A percentile compares a stretch with the other conserved stretches of the same genome.
These are phyloP conservation scores for Megaleporinus macrocephalus DNA, from an alignment of 2,113 vertebrate genomes.

Conservation along the genomic window DNA sequence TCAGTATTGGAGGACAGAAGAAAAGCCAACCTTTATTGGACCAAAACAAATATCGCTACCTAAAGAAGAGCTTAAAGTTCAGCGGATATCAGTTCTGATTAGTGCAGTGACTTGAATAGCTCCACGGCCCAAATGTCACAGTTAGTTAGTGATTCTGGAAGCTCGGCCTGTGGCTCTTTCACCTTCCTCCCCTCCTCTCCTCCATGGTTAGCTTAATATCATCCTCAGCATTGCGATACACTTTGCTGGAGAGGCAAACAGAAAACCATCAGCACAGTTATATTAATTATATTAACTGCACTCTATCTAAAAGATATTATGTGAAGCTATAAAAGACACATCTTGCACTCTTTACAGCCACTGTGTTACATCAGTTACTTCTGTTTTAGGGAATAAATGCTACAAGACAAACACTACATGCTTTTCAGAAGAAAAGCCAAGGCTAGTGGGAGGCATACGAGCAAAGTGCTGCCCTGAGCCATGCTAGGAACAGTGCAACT, in stretches of 20 bases:
- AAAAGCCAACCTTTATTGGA: conserved; percentile 32
- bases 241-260: conserved; percentile 47
- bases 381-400: conserved; percentile 28
- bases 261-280: not conserved
- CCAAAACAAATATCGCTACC: conserved; percentile 28
- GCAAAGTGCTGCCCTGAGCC: conserved; percentile 39
- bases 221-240: conserved; percentile 59
- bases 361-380: not conserved
- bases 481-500: conserved; percentile 46
- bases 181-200: conserved; percentile 61
- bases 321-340: not conserved
- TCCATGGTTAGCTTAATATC: conserved; percentile 76
- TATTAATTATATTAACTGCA: not conserved
- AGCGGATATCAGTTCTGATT: conserved; percentile 60
- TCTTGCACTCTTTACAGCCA: not conserved
- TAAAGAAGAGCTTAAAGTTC: conserved; percentile 59
- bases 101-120: conserved; percentile 61
- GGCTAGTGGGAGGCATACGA: conserved; percentile 37
- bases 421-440: conserved; percentile 33
- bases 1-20: conserved; percentile 43
- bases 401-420: conserved; percentile 24
- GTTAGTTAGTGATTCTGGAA: conserved; percentile 67
- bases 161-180: conserved; percentile 63
- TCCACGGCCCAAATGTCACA: conserved; percentile 72
- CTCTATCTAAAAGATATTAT: not conserved